Evolutionary conservation across 2,113 vertebrate species (phyloP).

Genomic region (Tympanuchus pallidicinctus): DNA sequence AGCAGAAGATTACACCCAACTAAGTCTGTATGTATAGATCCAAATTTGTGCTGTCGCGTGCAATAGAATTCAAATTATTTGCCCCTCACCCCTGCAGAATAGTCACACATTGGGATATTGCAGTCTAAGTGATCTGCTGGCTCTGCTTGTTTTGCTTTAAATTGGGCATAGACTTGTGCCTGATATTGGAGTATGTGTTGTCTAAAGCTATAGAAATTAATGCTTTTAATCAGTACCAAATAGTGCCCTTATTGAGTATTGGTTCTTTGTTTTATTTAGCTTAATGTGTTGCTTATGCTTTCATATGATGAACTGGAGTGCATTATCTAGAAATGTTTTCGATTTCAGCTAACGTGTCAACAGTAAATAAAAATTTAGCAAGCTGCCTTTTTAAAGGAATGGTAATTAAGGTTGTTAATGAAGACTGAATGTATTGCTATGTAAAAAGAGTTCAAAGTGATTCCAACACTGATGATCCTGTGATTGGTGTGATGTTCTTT

Average conservation of each 20-base stretch:
- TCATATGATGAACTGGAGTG: neutral
- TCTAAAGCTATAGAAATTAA: neutral
- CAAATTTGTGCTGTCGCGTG: neutral
- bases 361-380: neutral
- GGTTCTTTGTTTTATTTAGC: neutral
- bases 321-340: neutral
- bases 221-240: neutral
- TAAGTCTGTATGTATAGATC: neutral
- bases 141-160: neutral
- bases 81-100: rapidly evolving
- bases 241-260: neutral
- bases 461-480: no score
- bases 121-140: neutral
- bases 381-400: neutral
- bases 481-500: neutral
- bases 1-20: neutral
- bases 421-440: neutral
- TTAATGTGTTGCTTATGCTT: neutral
- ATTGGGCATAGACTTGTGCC: neutral
- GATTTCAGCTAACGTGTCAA: neutral
- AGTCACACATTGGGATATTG: neutral
- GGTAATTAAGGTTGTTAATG: neutral
- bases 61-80: neutral
- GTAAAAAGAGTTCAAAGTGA: neutral
- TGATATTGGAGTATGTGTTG: neutral